Conservation (phyloP, 2,888 invertebrate species). For the Elmis aenea region DNA sequence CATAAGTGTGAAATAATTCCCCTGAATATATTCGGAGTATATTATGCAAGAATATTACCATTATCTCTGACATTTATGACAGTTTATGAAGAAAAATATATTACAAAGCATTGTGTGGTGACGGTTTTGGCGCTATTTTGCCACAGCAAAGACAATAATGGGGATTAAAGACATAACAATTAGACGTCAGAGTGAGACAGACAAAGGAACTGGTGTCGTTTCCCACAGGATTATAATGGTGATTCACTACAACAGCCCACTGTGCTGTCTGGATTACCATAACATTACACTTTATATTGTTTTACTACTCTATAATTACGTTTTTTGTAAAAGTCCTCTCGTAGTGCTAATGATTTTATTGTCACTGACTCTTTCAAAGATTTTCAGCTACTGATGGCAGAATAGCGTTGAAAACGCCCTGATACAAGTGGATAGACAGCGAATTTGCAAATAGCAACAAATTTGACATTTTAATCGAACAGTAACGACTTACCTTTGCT, state of each 20-base stretch:
- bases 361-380: too few species aligned
- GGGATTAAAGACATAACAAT: slow-evolving; percentile 46
- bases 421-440: too few species aligned
- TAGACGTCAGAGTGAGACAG: slow-evolving; percentile 34
- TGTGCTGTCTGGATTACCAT: slow-evolving; percentile 17
- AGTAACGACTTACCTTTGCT: too few species aligned
- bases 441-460: too few species aligned
- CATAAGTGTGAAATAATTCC: slow-evolving; percentile 16
- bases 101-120: slow-evolving; percentile 38
- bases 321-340: slow-evolving; percentile 11
- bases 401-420: too few species aligned
- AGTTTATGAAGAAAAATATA: slow-evolving; percentile 33
- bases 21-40: slow-evolving; percentile 13
- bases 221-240: slow-evolving; percentile 47
- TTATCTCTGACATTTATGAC: slow-evolving; percentile 30
- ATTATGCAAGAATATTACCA: slow-evolving; percentile 25
- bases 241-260: slow-evolving; percentile 38
- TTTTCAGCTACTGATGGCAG: too few species aligned
- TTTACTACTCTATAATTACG: slow-evolving; percentile 13
- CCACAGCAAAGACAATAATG: slow-evolving; percentile 44
- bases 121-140: slow-evolving; percentile 42
- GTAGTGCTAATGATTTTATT: too few species aligned
- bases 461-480: too few species aligned
- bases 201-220: slow-evolving; percentile 38
- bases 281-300: slow-evolving; percentile 15